phyloP scores from a whole-genome alignment of 2,888 invertebrate species.

The Synanthedon formicaeformis region DNA sequence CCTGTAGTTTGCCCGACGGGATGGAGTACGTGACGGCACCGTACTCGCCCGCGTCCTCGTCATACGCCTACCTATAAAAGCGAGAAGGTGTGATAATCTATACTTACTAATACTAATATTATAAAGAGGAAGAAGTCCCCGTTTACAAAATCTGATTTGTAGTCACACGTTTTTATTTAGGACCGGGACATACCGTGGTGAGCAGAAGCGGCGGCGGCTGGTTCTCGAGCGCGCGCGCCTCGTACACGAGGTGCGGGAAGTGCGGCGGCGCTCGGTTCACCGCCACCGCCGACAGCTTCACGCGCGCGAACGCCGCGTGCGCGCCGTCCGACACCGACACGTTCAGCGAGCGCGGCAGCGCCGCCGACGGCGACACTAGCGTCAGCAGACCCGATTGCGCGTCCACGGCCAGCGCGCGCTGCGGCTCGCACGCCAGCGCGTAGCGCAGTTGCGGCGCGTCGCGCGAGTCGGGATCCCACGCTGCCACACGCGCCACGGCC shows the following conservation, averaged over 20 bases:
- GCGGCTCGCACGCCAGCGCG: constrained; percentile 73
- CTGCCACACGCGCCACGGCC: constrained; percentile 88
- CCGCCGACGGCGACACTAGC: constrained; percentile 77
- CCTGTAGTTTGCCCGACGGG: constrained; percentile 78
- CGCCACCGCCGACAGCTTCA: constrained; percentile 82
- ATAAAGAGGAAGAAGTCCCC: too few relatives aligned
- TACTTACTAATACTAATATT: too few relatives aligned
- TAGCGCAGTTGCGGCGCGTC: constrained; percentile 82
- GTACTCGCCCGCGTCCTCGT: constrained; percentile 85
- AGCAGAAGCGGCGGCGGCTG: constrained; percentile 80
- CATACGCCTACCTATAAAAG: constrained; percentile 77
- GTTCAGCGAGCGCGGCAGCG: constrained; percentile 84
- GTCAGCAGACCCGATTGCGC: constrained; percentile 70
- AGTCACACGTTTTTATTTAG: too few relatives aligned
- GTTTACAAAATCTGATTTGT: too few relatives aligned
- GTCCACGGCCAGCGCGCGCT: constrained; percentile 20
- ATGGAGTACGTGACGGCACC: constrained; percentile 82
- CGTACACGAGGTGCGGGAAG: constrained; percentile 82
- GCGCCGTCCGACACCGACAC: constrained; percentile 96
- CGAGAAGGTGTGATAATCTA: neutral
- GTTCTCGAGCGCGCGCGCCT: constrained; percentile 86
- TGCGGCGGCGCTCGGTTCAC: constrained; percentile 83
- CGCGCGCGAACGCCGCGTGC: constrained; percentile 87
- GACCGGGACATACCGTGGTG: constrained; percentile 61
- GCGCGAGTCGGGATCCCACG: constrained; percentile 87